Evolutionary conservation across 2,113 vertebrate genomes (phyloP).

Genomic region (Macquaria ambigua): DNA sequence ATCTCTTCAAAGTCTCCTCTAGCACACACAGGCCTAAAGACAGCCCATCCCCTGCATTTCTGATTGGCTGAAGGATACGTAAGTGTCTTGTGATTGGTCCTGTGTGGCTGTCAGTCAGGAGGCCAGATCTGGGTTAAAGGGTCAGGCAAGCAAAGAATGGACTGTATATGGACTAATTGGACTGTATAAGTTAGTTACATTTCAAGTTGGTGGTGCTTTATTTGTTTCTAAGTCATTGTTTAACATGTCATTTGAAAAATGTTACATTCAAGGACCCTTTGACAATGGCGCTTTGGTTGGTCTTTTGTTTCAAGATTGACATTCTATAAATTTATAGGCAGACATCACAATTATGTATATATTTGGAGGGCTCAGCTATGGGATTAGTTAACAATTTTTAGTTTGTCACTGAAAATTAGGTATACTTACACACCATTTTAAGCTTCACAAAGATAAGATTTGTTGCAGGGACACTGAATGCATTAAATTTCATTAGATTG

Average conservation of each 20-base stretch:
- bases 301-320: conserved; percentile 1
- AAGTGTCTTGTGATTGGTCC: conserved; percentile 51
- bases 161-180: neutral
- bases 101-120: conserved; percentile 39
- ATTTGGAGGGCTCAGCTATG: neutral
- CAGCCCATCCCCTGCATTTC: conserved; percentile 18
- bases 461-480: neutral
- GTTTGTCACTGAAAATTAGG: neutral
- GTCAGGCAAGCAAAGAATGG: conserved; percentile 24
- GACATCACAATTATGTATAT: neutral
- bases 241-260: neutral
- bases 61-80: conserved; percentile 41
- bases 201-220: neutral
- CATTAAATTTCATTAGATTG: neutral
- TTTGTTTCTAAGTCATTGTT: neutral
- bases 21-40: conserved; percentile 36
- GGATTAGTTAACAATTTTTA: neutral
- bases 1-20: conserved; percentile 66
- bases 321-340: neutral
- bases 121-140: conserved; percentile 33
- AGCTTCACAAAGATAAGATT: neutral
- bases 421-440: neutral
- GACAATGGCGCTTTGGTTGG: neutral
- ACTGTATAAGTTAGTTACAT: neutral
- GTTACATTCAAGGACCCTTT: neutral